Evolutionary conservation across 2,888 invertebrate species (phyloP).

Genomic region (Coelogynopora nodosa): DNA sequence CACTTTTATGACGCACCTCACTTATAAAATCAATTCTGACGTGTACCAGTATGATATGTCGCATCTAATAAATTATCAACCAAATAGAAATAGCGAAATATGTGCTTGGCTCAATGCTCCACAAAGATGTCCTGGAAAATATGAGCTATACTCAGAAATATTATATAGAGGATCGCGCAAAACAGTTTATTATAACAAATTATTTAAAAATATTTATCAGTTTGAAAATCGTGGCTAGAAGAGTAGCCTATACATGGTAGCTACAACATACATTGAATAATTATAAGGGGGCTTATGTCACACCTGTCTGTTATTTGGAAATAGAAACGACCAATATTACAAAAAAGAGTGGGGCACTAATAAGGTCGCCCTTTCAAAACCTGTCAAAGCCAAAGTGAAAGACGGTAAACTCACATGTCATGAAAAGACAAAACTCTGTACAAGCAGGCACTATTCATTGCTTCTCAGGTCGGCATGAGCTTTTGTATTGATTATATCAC

Average conservation of each 20-base stretch:
- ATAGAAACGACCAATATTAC: too few species aligned
- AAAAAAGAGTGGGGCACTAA: too few species aligned
- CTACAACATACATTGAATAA: neutral
- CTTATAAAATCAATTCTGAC: neutral
- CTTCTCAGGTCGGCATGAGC: too few species aligned
- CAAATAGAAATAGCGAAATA: slow-evolving; percentile 25
- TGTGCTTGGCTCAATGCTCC: slow-evolving; percentile 4
- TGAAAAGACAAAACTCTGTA: too few species aligned
- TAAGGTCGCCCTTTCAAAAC: too few species aligned
- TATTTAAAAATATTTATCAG: too few species aligned
- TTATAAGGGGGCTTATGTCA: neutral
- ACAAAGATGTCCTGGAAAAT: neutral
- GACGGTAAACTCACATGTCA: too few species aligned
- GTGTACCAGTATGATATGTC: neutral
- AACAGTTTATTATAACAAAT: neutral
- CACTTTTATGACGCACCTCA: neutral
- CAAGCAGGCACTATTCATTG: too few species aligned
- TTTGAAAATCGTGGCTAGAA: neutral
- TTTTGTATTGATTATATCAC: too few species aligned
- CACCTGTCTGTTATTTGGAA: neutral
- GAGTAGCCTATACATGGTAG: neutral
- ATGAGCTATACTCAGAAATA: neutral
- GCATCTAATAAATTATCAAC: slow-evolving; percentile 19
- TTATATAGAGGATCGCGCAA: neutral
- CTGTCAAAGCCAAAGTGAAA: too few species aligned